A percentile compares a stretch with the other conserved stretches of the same genome.
Conservation (phyloP, 2,113 vertebrate genomes). For the Cepphus grylle region DNA sequence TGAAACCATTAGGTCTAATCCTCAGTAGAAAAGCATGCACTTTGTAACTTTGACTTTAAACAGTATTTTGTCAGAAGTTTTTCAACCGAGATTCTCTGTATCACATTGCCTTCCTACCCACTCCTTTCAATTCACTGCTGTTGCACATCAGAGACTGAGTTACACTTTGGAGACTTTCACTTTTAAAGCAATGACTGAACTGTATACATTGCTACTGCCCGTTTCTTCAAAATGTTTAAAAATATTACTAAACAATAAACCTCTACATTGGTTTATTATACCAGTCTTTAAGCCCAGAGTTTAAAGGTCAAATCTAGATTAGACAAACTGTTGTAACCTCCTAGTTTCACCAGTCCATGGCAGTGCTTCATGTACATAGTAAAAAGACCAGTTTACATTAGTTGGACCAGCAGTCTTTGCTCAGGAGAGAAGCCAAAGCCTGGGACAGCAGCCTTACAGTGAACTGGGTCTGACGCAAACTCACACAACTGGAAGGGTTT, state of each 20-base stretch:
- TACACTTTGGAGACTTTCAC: not conserved
- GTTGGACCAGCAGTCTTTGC: not conserved
- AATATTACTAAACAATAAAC: not conserved
- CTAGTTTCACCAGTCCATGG: not conserved
- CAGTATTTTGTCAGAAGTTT: not conserved
- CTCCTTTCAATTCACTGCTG: not conserved
- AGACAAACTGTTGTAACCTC: not conserved
- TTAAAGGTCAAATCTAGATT: not conserved
- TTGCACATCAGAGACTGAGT: not conserved
- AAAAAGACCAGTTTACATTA: not conserved
- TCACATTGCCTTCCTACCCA: not conserved
- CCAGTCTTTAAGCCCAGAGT: not conserved
- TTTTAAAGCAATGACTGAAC: not conserved
- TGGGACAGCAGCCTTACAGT: not conserved
- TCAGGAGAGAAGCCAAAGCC: not conserved
- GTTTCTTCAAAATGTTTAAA: not conserved
- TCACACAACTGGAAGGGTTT: not conserved
- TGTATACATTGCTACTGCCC: not conserved
- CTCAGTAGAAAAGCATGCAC: constrained; percentile 4
- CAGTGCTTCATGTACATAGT: not conserved
- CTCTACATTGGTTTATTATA: not conserved
- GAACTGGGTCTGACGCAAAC: not conserved
- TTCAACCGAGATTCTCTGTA: not conserved
- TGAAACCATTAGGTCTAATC: constrained; percentile 1
- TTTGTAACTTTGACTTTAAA: not conserved